Evolutionary conservation across 2,888 invertebrate genomes (phyloP), one percentile per base, ranked within the genome.

Genomic region (Athetis lepigone): DNA sequence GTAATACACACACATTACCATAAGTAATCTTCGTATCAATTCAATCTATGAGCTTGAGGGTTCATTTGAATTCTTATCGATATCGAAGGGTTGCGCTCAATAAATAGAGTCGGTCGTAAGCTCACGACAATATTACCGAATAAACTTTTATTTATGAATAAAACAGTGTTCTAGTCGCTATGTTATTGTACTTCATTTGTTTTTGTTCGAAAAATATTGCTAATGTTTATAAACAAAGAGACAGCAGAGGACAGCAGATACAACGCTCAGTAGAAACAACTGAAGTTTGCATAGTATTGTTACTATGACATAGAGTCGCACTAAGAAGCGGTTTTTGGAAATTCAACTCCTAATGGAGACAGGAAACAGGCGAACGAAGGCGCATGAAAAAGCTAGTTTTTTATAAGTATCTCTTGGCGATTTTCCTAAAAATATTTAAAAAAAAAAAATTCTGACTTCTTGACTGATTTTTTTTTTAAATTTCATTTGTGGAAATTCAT

Each of bases 31-130:
- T 49, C 51, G 16, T 37, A 27, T 55, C 64, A 59, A 49, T 56
- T 13, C 29, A 59, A 71, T 75, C 51, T 70, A 70, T 58, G 52
- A 19, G 37, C 40, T 55, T 19, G 25, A 37, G 29, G 7, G 39
- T 29, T 75, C 65, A 75, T 72, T 72, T 56, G 59, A 63, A 56
- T 70, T 56, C 55, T 43, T 47, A 72, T 75, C 23, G 54, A n/a
- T 33, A 16, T 42, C 7, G 16, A 54, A 64, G 11, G 29, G 23
- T 36, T 42, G 16, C 18, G 4, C 9, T 42, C 13, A 46, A 46
- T 56, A 49, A 58, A 21, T 36, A 43, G 6, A 2, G 27, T 39
- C 13, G 19, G 27, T 39, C 19, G 19, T 43, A 29, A 54, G 40
- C 69, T 59, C 60, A 46, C 21, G 43, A 33, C 5, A 46, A 13